Conservation (phyloP, 1,140 invertebrate genomes). For the Ips typographus region DNA sequence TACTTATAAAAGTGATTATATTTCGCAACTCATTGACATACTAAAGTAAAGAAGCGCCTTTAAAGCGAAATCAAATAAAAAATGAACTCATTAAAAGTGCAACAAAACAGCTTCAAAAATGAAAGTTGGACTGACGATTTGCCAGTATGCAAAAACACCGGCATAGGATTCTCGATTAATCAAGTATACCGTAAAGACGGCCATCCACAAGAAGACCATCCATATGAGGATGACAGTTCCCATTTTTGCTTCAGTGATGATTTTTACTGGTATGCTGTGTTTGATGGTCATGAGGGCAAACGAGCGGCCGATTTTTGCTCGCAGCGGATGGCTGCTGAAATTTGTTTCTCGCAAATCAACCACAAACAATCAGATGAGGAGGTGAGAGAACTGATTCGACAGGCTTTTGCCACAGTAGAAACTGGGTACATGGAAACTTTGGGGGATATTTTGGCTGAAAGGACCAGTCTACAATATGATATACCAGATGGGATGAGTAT, state of each 20-base stretch:
- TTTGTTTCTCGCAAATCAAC: conserved; percentile 71
- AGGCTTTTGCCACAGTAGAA: conserved; percentile 85
- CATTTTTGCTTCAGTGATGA: conserved; percentile 73
- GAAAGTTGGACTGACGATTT: conserved; percentile 80
- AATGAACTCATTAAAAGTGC: conserved; percentile 20
- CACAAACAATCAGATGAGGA: conserved; percentile 64
- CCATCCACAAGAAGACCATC: conserved; percentile 69
- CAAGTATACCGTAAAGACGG: conserved; percentile 79
- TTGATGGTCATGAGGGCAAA: conserved; percentile 83
- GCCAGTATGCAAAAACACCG: conserved; percentile 77
- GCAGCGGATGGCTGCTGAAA: conserved; percentile 83
- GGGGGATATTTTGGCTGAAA: conserved; percentile 77
- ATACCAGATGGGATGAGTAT: conserved; percentile 66
- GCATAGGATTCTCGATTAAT: conserved; percentile 82
- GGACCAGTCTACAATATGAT: conserved; percentile 75
- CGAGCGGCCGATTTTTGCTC: conserved; percentile 76
- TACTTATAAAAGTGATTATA: too few relatives aligned
- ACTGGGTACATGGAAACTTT: conserved; percentile 82
- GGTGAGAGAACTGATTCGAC: conserved; percentile 67
- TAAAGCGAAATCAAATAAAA: too few relatives aligned
- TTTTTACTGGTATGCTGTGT: conserved; percentile 80
- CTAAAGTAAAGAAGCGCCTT: too few relatives aligned
- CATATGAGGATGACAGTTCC: conserved; percentile 83
- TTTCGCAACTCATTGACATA: too few relatives aligned
- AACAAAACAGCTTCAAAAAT: conserved; percentile 38